These are phyloP conservation scores for Phyllostomus discolor DNA, from an alignment of 2,113 vertebrate genomes.

Conservation along the genomic window DNA sequence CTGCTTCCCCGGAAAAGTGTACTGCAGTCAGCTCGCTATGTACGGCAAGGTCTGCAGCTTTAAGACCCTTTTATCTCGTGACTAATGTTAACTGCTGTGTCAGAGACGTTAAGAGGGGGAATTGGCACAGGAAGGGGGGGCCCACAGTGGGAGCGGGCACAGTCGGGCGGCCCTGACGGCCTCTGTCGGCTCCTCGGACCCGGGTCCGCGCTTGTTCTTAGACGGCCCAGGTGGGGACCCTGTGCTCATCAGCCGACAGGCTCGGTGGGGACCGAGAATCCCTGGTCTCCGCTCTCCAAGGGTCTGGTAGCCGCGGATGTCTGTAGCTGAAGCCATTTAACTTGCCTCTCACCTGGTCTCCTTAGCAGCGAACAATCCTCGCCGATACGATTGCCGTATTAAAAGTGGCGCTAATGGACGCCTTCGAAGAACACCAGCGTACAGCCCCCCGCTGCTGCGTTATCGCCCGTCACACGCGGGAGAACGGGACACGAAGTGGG, in stretches of 20 bases:
- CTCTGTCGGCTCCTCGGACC: neutral
- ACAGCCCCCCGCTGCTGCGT: conserved; percentile 35
- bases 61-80: neutral
- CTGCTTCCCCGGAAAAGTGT: neutral
- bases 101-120: neutral
- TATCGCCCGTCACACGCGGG: conserved; percentile 53
- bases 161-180: neutral
- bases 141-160: neutral
- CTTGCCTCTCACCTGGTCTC: conserved; percentile 43
- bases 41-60: neutral
- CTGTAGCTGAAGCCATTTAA: conserved; percentile 62
- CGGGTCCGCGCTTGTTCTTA: neutral
- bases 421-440: conserved; percentile 58
- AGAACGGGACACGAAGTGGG: conserved; percentile 56
- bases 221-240: neutral
- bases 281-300: neutral
- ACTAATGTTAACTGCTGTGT: neutral
- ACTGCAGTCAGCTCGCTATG: neutral
- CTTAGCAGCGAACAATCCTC: conserved; percentile 63
- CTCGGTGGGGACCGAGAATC: neutral
- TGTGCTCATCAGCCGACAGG: neutral
- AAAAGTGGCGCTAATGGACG: conserved; percentile 68
- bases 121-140: neutral
- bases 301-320: conserved; percentile 12
- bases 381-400: conserved; percentile 68